Percentiles rank a stretch among this genome's conserved stretches.
phyloP scores from a whole-genome alignment of 2,797 vertebrate genomes.

The Ibycter americanus region DNA sequence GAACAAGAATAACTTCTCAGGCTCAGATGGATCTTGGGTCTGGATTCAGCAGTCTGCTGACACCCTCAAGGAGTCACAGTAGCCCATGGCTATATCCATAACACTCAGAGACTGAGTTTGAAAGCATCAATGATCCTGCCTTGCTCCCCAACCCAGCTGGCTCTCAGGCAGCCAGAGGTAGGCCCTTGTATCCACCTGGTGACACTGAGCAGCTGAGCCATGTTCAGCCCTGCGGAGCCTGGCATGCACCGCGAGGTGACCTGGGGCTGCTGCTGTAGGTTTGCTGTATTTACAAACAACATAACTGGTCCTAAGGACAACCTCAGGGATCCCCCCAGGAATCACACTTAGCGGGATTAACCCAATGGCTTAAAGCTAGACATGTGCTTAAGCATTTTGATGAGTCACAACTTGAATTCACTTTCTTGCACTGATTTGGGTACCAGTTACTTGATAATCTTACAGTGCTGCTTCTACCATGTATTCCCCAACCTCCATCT shows the following conservation, averaged over 20 bases:
- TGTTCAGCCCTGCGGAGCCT: not conserved
- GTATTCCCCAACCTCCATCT: not conserved
- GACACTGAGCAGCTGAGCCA: fast-evolving
- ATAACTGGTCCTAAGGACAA: fast-evolving
- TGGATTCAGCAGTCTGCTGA: not conserved
- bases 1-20: not conserved
- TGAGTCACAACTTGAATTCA: not conserved
- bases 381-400: fast-evolving
- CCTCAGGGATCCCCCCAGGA: not conserved
- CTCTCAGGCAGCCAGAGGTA: fast-evolving
- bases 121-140: fast-evolving
- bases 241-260: fast-evolving
- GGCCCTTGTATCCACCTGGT: not conserved
- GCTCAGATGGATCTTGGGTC: not conserved
- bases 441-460: not conserved
- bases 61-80: not conserved
- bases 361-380: not conserved
- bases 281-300: not conserved
- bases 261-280: no score
- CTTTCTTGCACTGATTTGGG: not conserved
- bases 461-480: fast-evolving
- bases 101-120: not conserved
- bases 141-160: not conserved
- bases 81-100: not conserved
- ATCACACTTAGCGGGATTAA: not conserved